Evolutionary conservation across 2,797 vertebrate species (phyloP).

Genomic region (Astyanax mexicanus): DNA sequence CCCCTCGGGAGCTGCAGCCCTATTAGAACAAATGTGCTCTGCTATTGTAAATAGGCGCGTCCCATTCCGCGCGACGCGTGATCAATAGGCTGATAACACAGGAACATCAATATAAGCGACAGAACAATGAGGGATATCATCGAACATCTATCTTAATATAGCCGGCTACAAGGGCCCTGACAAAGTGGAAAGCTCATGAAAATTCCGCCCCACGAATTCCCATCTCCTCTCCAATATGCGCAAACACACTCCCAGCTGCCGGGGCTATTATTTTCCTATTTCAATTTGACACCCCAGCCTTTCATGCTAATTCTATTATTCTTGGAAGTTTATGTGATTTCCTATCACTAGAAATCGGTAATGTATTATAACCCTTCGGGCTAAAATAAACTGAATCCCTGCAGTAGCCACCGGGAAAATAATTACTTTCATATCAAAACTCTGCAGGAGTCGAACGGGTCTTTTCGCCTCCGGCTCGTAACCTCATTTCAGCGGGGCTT

Average conservation of each 20-base stretch:
- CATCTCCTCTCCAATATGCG: slow-evolving; percentile 97
- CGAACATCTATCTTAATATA: slow-evolving; percentile 99
- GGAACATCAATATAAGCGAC: slow-evolving; percentile 99
- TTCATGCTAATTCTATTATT: slow-evolving; percentile 99
- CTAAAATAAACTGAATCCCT: slow-evolving; percentile 96
- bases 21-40: slow-evolving; percentile 99
- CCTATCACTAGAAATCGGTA: slow-evolving; percentile 99
- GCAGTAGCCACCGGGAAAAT: slow-evolving; percentile 99
- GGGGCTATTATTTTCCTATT: slow-evolving; percentile 99
- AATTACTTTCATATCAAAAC: slow-evolving; percentile 99
- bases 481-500: slow-evolving; percentile 89
- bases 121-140: slow-evolving; percentile 99
- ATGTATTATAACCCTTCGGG: slow-evolving; percentile 99
- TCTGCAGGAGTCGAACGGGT: slow-evolving; percentile 99
- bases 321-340: slow-evolving; percentile 99
- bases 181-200: slow-evolving; percentile 98
- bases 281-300: slow-evolving; percentile 99
- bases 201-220: slow-evolving; percentile 99
- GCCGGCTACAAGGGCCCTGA: slow-evolving; percentile 97
- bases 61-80: slow-evolving; percentile 99
- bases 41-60: slow-evolving; percentile 99
- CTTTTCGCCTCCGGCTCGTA: slow-evolving; percentile 96
- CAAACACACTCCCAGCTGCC: slow-evolving; percentile 98
- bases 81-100: slow-evolving; percentile 99
- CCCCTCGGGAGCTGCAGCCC: slow-evolving; percentile 94